Evolutionary conservation across 1,140 invertebrate species (phyloP), one percentile per base, ranked within the genome.

Genomic region (Chionoecetes opilio): DNA sequence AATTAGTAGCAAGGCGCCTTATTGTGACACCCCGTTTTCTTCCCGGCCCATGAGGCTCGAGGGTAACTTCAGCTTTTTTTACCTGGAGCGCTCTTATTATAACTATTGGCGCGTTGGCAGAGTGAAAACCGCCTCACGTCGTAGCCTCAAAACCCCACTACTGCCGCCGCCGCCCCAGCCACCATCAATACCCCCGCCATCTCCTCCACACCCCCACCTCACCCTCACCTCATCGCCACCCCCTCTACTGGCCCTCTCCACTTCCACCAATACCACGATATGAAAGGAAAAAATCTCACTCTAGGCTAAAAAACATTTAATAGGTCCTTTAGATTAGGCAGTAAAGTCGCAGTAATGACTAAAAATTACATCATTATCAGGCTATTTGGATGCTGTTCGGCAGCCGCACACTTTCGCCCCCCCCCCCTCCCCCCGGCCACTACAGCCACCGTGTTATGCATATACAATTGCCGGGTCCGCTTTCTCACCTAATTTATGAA

Each of bases 401-500:
- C 63, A n/a, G 63, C n/a, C n/a, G 26, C 46, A 2, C 46, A 11
- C 46, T 53, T 9, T 5, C 26, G 21, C 21, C n/a, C n/a, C 63
- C 21, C n/a, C n/a, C 63, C 21, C 53, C 26, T 63, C 53, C 63
- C 63, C 63, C 63, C 21, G 21, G 21, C n/a, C 63, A 6, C 63
- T n/a, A 5, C 63, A 17, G 63, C 63, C 63, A 21, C 6, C 21
- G n/a, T 75, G 63, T 75, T 75, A 75, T 75, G 63, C 63, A 75
- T 75, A n/a, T n/a, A 75, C 63, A 75, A 75, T 75, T 75, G 63
- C 63, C 63, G 63, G 63, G 21, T 75, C 63, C 63, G 63, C 63
- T 75, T 75, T 75, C 63, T n/a, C 63, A 75, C 63, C n/a, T 75
- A 75, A 75, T 75, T 75, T 75, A 75, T 75, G 21, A 75, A 75